Percentiles rank a stretch among this genome's conserved stretches.
These are phyloP conservation scores for Drosophila borborema DNA, from an alignment of 2,888 invertebrate species.

Conservation along the genomic window DNA sequence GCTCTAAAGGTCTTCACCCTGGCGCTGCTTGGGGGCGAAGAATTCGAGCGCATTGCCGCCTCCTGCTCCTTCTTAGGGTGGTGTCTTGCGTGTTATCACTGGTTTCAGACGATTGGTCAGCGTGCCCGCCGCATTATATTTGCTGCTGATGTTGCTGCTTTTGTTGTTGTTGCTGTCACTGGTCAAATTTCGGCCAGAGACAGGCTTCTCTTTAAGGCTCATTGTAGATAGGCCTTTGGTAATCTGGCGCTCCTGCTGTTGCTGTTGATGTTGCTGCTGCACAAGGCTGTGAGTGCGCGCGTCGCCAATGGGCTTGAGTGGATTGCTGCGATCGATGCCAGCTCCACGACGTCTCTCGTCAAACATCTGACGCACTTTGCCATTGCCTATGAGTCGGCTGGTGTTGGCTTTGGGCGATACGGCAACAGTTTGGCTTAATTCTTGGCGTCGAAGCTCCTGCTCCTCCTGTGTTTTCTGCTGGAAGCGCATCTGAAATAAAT, in stretches of 20 bases:
- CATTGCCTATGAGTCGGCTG: constrained; percentile 74
- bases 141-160: constrained; percentile 65
- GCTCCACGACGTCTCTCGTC: constrained; percentile 91
- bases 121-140: constrained; percentile 37
- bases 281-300: constrained; percentile 60
- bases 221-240: constrained; percentile 69
- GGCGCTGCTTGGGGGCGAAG: constrained; percentile 33
- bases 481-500: constrained; percentile 89
- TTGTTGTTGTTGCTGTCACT: constrained; percentile 69
- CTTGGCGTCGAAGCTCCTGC: constrained; percentile 91
- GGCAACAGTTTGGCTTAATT: constrained; percentile 85
- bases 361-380: constrained; percentile 92
- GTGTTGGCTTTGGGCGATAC: constrained; percentile 31
- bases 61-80: constrained; percentile 51
- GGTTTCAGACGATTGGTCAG: constrained; percentile 81
- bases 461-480: constrained; percentile 93
- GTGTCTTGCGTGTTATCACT: constrained; percentile 82
- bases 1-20: background rate
- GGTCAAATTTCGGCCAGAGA: constrained; percentile 16
- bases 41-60: background rate
- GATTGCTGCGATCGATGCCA: constrained; percentile 93
- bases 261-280: constrained; percentile 19
- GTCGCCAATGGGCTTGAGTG: constrained; percentile 90
- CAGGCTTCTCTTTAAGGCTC: constrained; percentile 60
- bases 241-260: constrained; percentile 22